These are phyloP conservation scores for Silurus glanis DNA, from an alignment of 2,113 vertebrate species.

Conservation along the genomic window DNA sequence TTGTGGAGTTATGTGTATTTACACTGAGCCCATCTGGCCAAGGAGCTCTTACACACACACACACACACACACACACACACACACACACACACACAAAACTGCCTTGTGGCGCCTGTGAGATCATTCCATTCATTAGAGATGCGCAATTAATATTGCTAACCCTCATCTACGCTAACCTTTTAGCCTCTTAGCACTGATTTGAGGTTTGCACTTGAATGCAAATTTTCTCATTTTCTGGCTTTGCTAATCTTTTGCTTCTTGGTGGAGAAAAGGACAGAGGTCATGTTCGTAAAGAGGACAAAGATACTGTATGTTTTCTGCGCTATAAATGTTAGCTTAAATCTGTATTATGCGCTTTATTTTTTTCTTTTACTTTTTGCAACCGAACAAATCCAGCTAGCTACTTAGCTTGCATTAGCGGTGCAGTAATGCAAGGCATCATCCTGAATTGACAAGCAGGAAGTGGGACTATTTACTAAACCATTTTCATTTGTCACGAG, in stretches of 20 bases:
- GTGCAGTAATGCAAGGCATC: neutral
- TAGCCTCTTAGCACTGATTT: neutral
- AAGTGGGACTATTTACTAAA: neutral
- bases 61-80: slow-evolving; percentile 23
- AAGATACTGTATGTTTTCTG: no score
- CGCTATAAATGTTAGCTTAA: neutral
- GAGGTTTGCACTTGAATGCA: no score
- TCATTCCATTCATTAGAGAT: slow-evolving; percentile 1
- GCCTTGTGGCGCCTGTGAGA: slow-evolving; percentile 5
- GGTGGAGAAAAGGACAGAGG: neutral
- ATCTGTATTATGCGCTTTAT: neutral
- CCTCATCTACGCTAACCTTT: neutral
- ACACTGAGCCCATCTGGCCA: slow-evolving; percentile 1
- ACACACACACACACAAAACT: slow-evolving; percentile 16
- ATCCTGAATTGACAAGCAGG: neutral
- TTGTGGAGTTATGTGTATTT: slow-evolving; percentile 28
- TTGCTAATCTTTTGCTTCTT: neutral
- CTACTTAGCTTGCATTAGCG: neutral
- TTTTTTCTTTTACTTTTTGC: neutral
- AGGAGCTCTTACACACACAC: neutral
- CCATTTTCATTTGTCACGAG: neutral
- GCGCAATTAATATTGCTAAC: neutral
- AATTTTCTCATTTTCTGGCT: neutral
- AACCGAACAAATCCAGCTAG: neutral
- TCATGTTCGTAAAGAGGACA: neutral